Base-by-base conservation (phyloP, 2,113 vertebrate species). In the Archocentrus centrarchus region DNA sequence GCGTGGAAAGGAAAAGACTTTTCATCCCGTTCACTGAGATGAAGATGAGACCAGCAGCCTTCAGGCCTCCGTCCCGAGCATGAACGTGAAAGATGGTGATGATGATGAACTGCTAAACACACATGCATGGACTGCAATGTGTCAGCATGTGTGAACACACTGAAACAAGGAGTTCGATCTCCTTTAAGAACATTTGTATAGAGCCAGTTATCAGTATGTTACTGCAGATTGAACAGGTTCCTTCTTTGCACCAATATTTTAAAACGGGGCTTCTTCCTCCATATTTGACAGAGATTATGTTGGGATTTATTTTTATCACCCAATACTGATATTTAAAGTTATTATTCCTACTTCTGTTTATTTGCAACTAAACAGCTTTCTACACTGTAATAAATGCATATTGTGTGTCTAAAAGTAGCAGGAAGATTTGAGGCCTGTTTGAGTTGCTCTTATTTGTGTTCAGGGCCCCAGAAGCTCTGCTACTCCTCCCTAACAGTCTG, bases 1-100 rank as follows among this genome's bases (percentile, higher is more conserved):
- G 79, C 93, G 62, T 99, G 98, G 98, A 98, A 97, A 84, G 97
- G 97, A 14, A 97, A 97, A 1, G 92, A 97, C 0, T 94, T 95
- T 85, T 98, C 98, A 96, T 98, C 86, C 95, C 97, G 20, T 99
- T 98, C 94, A 96, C 96, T 0, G 97, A 99, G 96, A 99, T 98
- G 98, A 98, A 99, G 94, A 92, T 98, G 89, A 94, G 97, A 11
- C 97, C 97, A 0, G 89, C 96, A n/a, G 90, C 92, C 1, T 94
- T 96, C 93, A 94, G 50, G 77, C 88, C 93, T 39, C 80, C 90
- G 0, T 3, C 64, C 79, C 89, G 62, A 61, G 89, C 89, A 47
- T 95, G 58, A 92, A 32, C 20, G 47, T 20, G 79, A 59, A 14
- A 70, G 4, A 11, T 44, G 11, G 15, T 39, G 70, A 75, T 6